Base-by-base conservation (phyloP, 2,888 invertebrate genomes). In the Cheilosia soror region DNA sequence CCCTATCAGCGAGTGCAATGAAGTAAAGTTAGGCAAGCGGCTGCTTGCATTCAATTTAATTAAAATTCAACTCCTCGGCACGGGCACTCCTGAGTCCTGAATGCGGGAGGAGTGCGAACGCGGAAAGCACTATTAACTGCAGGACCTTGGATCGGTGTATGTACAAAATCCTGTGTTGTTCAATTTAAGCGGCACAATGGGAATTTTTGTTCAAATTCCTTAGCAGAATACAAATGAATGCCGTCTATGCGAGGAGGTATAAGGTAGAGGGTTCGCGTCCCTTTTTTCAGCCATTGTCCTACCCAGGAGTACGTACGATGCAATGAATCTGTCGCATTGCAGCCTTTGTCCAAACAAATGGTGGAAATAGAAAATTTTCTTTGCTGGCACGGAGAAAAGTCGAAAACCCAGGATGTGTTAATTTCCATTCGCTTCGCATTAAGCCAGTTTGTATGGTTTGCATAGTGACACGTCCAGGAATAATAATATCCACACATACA, bases 281-380 rank as follows among this genome's bases (percentile, higher is more conserved):
- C 47, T 5, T 47, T 47, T 9, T 15, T 3, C 5, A n/a, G 5
- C 15, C n/a, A 27, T 27, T 11, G 15, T 25, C 42, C 29, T 42
- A 5, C 0, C 9, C 20, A 29, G 44, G 62, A 31, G 58, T 65
- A 53, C 13, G 51, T 47, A 57, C 60, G 65, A 53, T 40, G 42
- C 40, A 63, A 65, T 57, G 58, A 58, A 72, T 63, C 66, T 72
- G 73, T 73, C 73, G 80, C 72, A 78, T 37, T 78, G 78, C 78
- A 78, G 78, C 33, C 33, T 37, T 58, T 58, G 58, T 58, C 37
- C 58, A 20, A 44, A 27, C 63, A 4, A 63, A 58, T 65, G 68
- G 69, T 69, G 57, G 62, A 31, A 42, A 37, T 60, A 42, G 51
- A 51, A 37, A 71, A 71, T 62, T 58, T 71, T 51, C 31, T 62